These are phyloP conservation scores for Oryzias dopingdopingensis DNA, from an alignment of 2,797 vertebrate genomes.

Conservation along the genomic window DNA sequence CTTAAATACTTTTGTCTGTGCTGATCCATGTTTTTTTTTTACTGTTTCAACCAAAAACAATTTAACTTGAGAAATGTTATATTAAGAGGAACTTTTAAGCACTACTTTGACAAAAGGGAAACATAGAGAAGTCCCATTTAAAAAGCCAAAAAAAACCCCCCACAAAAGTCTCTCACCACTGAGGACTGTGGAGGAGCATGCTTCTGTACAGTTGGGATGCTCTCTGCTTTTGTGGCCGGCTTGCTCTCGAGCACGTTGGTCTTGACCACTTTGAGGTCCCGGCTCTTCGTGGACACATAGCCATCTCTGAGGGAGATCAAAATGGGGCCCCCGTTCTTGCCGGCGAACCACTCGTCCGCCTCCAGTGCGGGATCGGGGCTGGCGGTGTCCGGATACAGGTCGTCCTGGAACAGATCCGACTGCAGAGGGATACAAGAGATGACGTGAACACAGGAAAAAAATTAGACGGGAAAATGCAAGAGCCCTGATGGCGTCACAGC, in stretches of 20 bases:
- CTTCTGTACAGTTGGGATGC: constrained; percentile 80
- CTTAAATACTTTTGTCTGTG: constrained; percentile 38
- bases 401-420: constrained; percentile 98
- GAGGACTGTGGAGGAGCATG: constrained; percentile 75
- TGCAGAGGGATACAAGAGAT: constrained; percentile 47
- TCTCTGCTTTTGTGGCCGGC: constrained; percentile 84
- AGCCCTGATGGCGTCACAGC: not conserved
- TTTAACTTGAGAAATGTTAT: constrained; percentile 14
- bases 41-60: constrained; percentile 44
- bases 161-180: constrained; percentile 68
- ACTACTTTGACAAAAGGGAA: not conserved
- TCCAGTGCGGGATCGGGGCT: constrained; percentile 93
- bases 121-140: not conserved
- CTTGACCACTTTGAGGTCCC: constrained; percentile 94
- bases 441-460: not conserved
- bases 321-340: constrained; percentile 90
- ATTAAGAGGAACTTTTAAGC: constrained; percentile 11
- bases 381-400: constrained; percentile 93
- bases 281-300: constrained; percentile 91
- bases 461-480: not conserved
- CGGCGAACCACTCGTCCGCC: constrained; percentile 94
- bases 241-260: constrained; percentile 93
- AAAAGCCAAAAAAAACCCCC: not conserved
- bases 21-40: constrained; percentile 44
- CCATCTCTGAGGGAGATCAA: constrained; percentile 95